These are phyloP conservation scores for Mythimna lalbum DNA, from an alignment of 2,888 invertebrate species.

Conservation along the genomic window DNA sequence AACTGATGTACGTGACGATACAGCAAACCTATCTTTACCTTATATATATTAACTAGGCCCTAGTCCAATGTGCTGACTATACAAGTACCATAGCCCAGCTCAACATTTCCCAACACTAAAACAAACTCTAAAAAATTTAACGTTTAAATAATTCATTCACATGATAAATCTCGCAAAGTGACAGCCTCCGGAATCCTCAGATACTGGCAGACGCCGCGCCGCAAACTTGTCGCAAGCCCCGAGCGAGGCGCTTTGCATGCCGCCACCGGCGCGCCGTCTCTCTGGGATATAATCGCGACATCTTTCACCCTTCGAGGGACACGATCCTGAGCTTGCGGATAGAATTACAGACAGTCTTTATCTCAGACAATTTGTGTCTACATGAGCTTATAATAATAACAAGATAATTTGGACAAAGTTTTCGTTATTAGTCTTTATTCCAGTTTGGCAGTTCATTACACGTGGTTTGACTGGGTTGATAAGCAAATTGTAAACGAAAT, in stretches of 20 bases:
- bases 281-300: slow-evolving; percentile 33
- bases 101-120: not conserved
- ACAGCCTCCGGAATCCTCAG: not conserved
- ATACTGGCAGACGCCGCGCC: slow-evolving; percentile 2
- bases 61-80: no score
- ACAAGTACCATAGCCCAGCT: not conserved
- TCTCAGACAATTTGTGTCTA: slow-evolving; percentile 18
- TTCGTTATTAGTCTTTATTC: not conserved
- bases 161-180: slow-evolving; percentile 11
- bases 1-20: no score
- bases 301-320: slow-evolving; percentile 39
- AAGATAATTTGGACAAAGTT: not conserved
- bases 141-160: slow-evolving; percentile 17
- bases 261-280: slow-evolving; percentile 14
- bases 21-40: no score
- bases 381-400: slow-evolving; percentile 14
- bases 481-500: no score
- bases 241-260: slow-evolving; percentile 6
- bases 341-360: slow-evolving; percentile 18
- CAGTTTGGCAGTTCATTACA: not conserved
- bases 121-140: not conserved
- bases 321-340: slow-evolving; percentile 14
- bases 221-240: slow-evolving; percentile 9
- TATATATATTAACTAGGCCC: no score
- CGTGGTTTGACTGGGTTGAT: no score